phyloP scores from a whole-genome alignment of 1,140 invertebrate genomes.

The Choristoneura fumiferana region DNA sequence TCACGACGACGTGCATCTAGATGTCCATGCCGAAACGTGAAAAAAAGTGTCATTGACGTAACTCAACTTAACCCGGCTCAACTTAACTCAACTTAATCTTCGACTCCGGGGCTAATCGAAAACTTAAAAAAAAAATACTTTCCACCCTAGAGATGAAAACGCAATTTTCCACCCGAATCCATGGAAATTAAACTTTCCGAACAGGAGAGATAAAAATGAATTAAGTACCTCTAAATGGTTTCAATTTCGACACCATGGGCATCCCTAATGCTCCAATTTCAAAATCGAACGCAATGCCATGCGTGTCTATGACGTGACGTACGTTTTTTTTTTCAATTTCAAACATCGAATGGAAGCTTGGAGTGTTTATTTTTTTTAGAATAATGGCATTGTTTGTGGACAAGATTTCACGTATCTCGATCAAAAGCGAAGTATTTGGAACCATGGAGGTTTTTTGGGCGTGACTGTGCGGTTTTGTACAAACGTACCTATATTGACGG shows the following conservation, averaged over 20 bases:
- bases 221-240: too few relatives aligned
- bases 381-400: conserved; percentile 73
- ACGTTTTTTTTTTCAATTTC: conserved; percentile 58
- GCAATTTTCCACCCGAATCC: too few relatives aligned
- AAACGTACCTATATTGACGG: conserved; percentile 20
- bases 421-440: conserved; percentile 56
- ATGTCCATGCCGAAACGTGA: too few relatives aligned
- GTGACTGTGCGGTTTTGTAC: conserved; percentile 52
- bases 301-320: conserved; percentile 44
- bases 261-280: conserved; percentile 63
- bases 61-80: too few relatives aligned
- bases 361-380: conserved; percentile 62
- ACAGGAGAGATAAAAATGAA: too few relatives aligned
- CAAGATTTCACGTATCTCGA: conserved; percentile 56
- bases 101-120: too few relatives aligned
- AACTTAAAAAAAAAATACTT: too few relatives aligned
- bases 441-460: conserved; percentile 48
- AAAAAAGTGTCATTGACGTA: too few relatives aligned
- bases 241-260: conserved; percentile 17
- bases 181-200: too few relatives aligned
- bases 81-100: too few relatives aligned
- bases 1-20: too few relatives aligned
- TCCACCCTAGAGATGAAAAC: too few relatives aligned
- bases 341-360: conserved; percentile 45
- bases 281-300: conserved; percentile 49